Evolutionary conservation across 2,113 vertebrate genomes (phyloP), one percentile per base, ranked within the genome.

Genomic region (Mesocricetus auratus): DNA sequence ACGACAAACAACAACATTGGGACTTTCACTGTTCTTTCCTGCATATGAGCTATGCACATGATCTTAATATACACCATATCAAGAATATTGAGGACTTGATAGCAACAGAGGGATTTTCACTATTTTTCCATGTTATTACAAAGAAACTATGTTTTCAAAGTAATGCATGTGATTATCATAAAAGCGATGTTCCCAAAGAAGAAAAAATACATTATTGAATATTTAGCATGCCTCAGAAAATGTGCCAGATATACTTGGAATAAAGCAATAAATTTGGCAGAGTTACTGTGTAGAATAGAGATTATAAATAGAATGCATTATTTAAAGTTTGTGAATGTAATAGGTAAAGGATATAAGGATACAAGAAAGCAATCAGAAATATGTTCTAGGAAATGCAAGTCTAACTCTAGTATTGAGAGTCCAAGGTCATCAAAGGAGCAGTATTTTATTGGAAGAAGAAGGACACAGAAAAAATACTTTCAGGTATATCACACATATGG

Each of bases 171-270:
- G 24, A 73, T 58, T 73, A 73, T 58, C 13, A 73, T 42, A 71
- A 73, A 73, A 88, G 16, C 5, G 8, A 69, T 53, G 22, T 73
- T 88, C 68, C 68, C 36, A 56, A 29, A 17, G 24, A 88, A 56
- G 47, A 71, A 56, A 56, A 73, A 88, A 29, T 58, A 62, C 66
- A 66, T 58, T 89, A 86, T 64, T 91, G 69, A 94, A 71, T 88
- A 94, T 82, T 94, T 86, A 39, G 36, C 69, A 68, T 74, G 7
- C 13, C 93, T 87, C 45, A 77, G 16, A 62, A 81, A 94, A 81
- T 62, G 36, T 87, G 11, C 50, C 56, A 86, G 0, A 56, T 92
- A 58, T 79, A 73, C 21, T 66, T 92, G 12, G 29, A 93, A 53
- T 92, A 90, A 68, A 62, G 82, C 56, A 92, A 89, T 68, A 81